These are phyloP conservation scores for Esox lucius DNA, from an alignment of 2,797 vertebrate genomes.

Conservation along the genomic window DNA sequence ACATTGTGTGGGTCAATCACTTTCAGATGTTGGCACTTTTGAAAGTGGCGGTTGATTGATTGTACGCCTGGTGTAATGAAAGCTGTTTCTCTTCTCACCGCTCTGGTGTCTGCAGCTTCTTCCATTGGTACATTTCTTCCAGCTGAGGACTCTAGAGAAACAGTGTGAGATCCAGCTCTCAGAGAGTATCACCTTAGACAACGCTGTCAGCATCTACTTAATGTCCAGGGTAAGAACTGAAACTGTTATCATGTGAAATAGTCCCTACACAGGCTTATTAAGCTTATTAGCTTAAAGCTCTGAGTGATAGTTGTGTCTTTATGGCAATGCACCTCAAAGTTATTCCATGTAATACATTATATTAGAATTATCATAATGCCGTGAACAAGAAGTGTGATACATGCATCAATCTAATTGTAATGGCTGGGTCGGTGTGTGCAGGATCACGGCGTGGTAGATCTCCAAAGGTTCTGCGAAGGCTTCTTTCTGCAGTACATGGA, in stretches of 20 bases:
- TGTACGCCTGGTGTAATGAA: neutral
- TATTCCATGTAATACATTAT: neutral
- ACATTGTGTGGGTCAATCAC: neutral
- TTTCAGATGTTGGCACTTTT: neutral
- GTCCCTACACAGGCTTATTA: neutral
- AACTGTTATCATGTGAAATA: neutral
- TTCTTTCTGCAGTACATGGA: conserved; percentile 93
- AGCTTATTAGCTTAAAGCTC: neutral
- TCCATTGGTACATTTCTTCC: conserved; percentile 84
- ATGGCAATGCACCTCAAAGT: neutral
- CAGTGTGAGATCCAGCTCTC: conserved; percentile 87
- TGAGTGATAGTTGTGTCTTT: neutral
- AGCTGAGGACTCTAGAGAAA: conserved; percentile 84
- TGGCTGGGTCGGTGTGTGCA: conserved; percentile 49
- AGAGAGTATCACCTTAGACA: conserved; percentile 78
- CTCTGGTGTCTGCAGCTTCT: conserved; percentile 73
- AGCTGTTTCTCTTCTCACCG: neutral
- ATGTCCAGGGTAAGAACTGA: conserved; percentile 79
- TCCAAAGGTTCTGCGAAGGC: conserved; percentile 84
- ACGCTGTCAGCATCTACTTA: conserved; percentile 81
- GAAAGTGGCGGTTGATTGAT: neutral
- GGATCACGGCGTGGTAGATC: conserved; percentile 80
- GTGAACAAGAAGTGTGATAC: neutral
- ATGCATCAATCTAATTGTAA: neutral
- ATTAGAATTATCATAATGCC: neutral